phyloP scores from a whole-genome alignment of 1,140 invertebrate species.

The Drosophila sturtevanti region DNA sequence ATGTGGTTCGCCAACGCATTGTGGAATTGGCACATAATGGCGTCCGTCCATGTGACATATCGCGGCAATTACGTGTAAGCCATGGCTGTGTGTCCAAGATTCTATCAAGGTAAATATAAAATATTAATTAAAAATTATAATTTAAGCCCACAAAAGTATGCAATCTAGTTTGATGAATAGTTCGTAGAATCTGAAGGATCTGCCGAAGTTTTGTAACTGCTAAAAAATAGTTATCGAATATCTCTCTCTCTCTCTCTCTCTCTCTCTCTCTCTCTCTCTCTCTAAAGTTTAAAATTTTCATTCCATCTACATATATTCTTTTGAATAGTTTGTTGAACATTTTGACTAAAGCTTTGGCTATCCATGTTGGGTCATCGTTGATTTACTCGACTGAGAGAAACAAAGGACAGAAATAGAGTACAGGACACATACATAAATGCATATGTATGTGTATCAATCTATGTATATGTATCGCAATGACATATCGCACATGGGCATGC shows the following conservation, averaged over 20 bases:
- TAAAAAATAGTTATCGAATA: too few species aligned
- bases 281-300: too few species aligned
- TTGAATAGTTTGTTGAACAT: background rate
- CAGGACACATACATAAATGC: background rate
- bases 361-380: background rate
- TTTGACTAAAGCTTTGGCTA: background rate
- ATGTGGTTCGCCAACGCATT: slow-evolving; percentile 96
- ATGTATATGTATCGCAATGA: background rate
- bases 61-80: slow-evolving; percentile 93
- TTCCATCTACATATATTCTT: too few species aligned
- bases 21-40: slow-evolving; percentile 98
- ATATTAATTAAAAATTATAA: background rate
- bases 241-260: too few species aligned
- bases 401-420: slow-evolving; percentile 8
- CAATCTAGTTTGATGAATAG: background rate
- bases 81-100: slow-evolving; percentile 98
- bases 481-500: background rate
- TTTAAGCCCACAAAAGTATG: too few species aligned
- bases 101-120: slow-evolving; percentile 91
- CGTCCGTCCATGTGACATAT: slow-evolving; percentile 97
- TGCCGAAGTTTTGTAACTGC: too few species aligned
- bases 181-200: too few species aligned
- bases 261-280: too few species aligned
- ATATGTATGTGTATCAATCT: background rate
- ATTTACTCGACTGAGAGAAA: background rate